Percentiles rank a stretch among this genome's conserved stretches.
Evolutionary conservation across 2,797 vertebrate species (phyloP).

Genomic region (Mormyrops attenuatus): DNA sequence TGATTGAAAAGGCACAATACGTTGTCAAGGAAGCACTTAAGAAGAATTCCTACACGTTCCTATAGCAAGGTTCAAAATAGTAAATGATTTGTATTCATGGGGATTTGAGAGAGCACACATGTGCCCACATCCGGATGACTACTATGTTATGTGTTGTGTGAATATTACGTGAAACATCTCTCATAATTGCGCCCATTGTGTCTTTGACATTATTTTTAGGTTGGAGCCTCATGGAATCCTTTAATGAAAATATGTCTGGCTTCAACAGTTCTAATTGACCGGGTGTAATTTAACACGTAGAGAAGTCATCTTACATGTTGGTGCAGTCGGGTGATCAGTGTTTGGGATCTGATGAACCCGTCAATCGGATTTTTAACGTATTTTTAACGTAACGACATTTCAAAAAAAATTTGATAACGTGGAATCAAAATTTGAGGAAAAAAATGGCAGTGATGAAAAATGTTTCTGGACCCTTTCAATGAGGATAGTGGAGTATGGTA

Average conservation of each 20-base stretch:
- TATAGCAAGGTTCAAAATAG: not conserved
- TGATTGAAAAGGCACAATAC: constrained; percentile 49
- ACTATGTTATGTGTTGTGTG: not conserved
- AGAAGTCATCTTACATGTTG: not conserved
- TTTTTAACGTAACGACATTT: not conserved
- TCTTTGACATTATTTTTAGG: not conserved
- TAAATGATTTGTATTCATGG: not conserved
- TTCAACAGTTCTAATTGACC: not conserved
- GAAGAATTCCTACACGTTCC: not conserved
- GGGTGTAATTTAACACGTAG: not conserved
- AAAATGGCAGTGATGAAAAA: not conserved
- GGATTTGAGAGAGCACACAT: not conserved
- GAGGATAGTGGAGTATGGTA: not conserved
- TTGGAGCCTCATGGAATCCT: not conserved
- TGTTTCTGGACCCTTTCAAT: not conserved
- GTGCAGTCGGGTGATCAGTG: not conserved
- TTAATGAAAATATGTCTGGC: constrained; percentile 7
- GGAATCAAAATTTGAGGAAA: not conserved
- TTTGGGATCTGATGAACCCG: not conserved
- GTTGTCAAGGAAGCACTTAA: constrained; percentile 19
- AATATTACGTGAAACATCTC: constrained; percentile 3
- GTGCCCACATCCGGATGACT: not conserved
- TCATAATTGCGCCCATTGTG: not conserved
- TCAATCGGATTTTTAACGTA: not conserved
- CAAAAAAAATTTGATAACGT: not conserved